These are phyloP conservation scores for Eolophus roseicapilla DNA, from an alignment of 2,113 vertebrate genomes.

Conservation along the genomic window DNA sequence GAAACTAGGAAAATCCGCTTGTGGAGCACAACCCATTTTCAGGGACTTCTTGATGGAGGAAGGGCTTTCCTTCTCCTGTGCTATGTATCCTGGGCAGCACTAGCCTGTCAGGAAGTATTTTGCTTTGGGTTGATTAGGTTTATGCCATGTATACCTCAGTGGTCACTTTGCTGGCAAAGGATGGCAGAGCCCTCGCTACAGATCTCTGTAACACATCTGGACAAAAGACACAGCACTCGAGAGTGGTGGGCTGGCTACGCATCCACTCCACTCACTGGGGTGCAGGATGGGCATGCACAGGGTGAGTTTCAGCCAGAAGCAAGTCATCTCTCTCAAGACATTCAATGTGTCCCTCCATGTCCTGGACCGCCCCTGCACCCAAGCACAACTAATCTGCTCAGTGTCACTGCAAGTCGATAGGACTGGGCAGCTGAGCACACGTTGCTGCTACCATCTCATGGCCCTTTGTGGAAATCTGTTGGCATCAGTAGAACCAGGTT, in stretches of 20 bases:
- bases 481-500: background rate
- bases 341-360: background rate
- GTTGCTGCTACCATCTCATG: background rate
- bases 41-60: background rate
- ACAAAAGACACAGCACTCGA: accelerated
- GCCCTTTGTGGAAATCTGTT: background rate
- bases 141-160: background rate
- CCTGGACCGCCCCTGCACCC: background rate
- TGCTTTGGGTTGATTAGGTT: background rate
- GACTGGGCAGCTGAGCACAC: background rate
- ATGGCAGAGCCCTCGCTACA: background rate
- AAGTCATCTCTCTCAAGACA: background rate
- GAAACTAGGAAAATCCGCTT: background rate
- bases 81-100: background rate
- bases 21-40: background rate
- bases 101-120: background rate
- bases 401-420: accelerated
- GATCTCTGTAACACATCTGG: background rate
- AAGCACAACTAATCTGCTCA: background rate
- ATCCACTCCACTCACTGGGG: background rate
- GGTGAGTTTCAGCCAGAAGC: background rate
- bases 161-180: background rate
- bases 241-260: background rate
- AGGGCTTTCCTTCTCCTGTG: background rate
- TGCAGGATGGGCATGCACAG: accelerated